phyloP scores from a whole-genome alignment of 2,888 invertebrate species.

The Onthophagus sagittarius region DNA sequence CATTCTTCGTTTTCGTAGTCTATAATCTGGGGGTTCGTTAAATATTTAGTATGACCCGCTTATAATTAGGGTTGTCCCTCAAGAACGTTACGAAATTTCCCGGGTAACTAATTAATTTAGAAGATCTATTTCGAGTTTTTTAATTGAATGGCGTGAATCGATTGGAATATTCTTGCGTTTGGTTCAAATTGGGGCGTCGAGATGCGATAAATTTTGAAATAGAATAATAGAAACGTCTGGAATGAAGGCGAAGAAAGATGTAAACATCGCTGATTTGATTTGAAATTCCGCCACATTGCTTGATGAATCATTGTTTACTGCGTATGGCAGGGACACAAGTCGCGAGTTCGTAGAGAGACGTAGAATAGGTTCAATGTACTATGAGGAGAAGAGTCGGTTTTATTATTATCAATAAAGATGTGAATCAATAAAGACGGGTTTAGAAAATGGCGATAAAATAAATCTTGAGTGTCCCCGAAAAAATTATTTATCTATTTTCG shows the following conservation, averaged over 20 bases:
- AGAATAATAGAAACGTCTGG: background rate
- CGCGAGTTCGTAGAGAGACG: background rate
- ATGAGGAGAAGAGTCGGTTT: background rate
- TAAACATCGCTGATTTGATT: background rate
- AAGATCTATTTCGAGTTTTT: too few relatives aligned
- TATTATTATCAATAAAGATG: background rate
- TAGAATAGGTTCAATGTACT: background rate
- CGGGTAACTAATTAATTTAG: background rate
- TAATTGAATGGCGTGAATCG: too few relatives aligned
- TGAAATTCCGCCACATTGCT: background rate
- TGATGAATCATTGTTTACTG: slow-evolving; percentile 1
- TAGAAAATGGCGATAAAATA: background rate
- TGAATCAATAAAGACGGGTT: background rate
- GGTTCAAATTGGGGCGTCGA: background rate
- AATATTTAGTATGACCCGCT: slow-evolving; percentile 17
- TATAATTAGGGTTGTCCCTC: slow-evolving; percentile 15
- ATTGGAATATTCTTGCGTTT: background rate
- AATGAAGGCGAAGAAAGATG: background rate
- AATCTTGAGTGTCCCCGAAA: background rate
- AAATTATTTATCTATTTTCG: background rate
- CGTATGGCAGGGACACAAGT: background rate
- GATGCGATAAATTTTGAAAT: background rate
- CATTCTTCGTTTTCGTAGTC: background rate
- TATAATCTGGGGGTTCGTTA: slow-evolving; percentile 17
- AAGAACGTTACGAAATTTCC: slow-evolving; percentile 16